Percentiles rank a stretch among this genome's conserved stretches.
Evolutionary conservation across 2,113 vertebrate genomes (phyloP).

Genomic region (Hemibates koningsi): DNA sequence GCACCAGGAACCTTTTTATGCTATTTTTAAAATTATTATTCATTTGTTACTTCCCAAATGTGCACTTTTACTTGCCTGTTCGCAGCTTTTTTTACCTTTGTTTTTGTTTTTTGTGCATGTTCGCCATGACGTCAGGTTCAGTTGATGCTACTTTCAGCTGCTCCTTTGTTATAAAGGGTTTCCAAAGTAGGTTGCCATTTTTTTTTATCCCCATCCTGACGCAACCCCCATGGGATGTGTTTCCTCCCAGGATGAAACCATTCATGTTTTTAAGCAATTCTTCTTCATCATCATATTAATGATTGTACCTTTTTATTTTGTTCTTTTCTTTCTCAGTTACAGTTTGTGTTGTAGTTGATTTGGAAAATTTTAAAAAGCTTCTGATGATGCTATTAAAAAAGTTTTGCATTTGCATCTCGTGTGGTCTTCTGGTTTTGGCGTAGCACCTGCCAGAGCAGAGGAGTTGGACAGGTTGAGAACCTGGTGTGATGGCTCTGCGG

Average conservation of each 20-base stretch:
- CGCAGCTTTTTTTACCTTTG: accelerated
- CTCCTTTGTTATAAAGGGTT: background rate
- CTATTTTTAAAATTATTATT: background rate
- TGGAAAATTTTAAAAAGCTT: background rate
- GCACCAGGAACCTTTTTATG: background rate
- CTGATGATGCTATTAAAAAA: accelerated
- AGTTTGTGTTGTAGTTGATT: background rate
- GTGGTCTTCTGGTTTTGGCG: background rate
- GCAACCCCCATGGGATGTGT: background rate
- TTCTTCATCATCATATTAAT: background rate
- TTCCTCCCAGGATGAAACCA: background rate
- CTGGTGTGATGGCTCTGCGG: background rate
- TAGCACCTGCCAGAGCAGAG: background rate
- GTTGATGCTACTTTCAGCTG: background rate
- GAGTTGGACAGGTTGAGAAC: background rate
- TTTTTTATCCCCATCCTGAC: background rate
- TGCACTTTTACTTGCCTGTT: background rate
- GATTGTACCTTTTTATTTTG: background rate
- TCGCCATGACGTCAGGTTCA: background rate
- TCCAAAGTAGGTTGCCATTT: background rate
- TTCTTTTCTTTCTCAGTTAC: background rate
- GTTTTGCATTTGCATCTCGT: background rate
- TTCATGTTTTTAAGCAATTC: background rate
- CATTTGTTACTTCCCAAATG: background rate
- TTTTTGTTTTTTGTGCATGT: background rate